A percentile compares a stretch with the other conserved stretches of the same genome.
These are phyloP conservation scores for Tiliqua scincoides DNA, from an alignment of 2,113 vertebrate genomes.

Conservation along the genomic window DNA sequence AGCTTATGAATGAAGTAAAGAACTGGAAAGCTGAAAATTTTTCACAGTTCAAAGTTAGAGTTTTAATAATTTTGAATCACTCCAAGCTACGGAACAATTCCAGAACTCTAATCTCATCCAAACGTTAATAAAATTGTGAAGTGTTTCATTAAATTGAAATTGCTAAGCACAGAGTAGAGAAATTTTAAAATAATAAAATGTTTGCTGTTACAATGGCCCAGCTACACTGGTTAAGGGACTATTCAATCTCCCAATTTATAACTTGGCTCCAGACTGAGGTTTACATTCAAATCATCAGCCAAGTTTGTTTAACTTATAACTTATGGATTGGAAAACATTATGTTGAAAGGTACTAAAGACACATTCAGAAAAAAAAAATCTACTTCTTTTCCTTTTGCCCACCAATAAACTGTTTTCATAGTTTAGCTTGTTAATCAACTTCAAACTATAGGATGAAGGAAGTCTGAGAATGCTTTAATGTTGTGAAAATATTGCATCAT, in stretches of 20 bases:
- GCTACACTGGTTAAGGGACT: constrained; percentile 26
- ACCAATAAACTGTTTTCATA: background rate
- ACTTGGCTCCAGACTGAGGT: constrained; percentile 47
- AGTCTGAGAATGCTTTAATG: background rate
- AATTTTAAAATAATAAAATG: constrained; percentile 55
- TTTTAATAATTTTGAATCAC: constrained; percentile 61
- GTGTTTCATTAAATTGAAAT: constrained; percentile 65
- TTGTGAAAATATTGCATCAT: background rate
- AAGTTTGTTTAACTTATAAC: constrained; percentile 29
- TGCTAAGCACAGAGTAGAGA: constrained; percentile 28
- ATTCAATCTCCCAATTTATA: constrained; percentile 53
- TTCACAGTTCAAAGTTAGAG: constrained; percentile 65
- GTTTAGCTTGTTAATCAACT: background rate
- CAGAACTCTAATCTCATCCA: constrained; percentile 49
- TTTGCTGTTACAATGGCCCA: constrained; percentile 47
- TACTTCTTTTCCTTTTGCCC: background rate
- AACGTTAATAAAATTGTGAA: constrained; percentile 61
- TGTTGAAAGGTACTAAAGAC: background rate
- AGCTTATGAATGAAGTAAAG: constrained; percentile 55
- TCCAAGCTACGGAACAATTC: constrained; percentile 28
- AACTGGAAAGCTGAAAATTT: constrained; percentile 61
- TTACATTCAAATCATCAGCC: constrained; percentile 6
- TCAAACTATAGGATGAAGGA: background rate
- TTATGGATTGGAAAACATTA: background rate
- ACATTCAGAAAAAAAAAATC: too few relatives aligned